A percentile compares a stretch with the other conserved stretches of the same genome.
Conservation (phyloP, 1,140 invertebrate genomes). For the Scaptomyza hsui region DNA sequence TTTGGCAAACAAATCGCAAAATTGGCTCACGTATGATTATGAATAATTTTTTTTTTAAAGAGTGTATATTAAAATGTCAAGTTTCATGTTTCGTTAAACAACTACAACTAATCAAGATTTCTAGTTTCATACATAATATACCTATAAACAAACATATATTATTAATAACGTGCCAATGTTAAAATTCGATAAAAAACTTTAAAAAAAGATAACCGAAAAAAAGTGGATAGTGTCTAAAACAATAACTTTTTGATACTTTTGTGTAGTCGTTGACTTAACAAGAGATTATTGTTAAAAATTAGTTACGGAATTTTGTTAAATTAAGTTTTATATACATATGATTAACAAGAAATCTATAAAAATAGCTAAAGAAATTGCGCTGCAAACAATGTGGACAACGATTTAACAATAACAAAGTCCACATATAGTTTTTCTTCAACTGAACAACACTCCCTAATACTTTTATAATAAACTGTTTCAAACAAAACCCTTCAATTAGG, state of each 20-base stretch:
- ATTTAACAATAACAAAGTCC: constrained; percentile 1
- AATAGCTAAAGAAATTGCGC: constrained; percentile 12
- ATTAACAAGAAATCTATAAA: constrained; percentile 25
- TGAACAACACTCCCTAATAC: not conserved
- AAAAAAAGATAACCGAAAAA: constrained; percentile 29
- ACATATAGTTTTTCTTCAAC: not conserved
- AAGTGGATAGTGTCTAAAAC: constrained; percentile 26
- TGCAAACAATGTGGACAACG: constrained; percentile 24
- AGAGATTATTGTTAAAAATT: constrained; percentile 40
- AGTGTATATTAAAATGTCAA: constrained; percentile 18
- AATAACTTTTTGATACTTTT: constrained; percentile 49
- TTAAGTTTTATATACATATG: constrained; percentile 54
- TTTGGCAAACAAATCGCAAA: constrained; percentile 5
- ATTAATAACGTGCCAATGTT: constrained; percentile 78
- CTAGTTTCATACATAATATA: constrained; percentile 50
- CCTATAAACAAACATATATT: constrained; percentile 35
- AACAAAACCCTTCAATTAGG: not conserved
- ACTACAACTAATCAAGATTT: constrained; percentile 29
- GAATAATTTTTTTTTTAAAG: constrained; percentile 4
- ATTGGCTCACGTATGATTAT: constrained; percentile 8
- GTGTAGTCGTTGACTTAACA: constrained; percentile 49
- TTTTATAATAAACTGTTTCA: not conserved
- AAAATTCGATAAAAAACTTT: constrained; percentile 42
- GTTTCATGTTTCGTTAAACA: constrained; percentile 25
- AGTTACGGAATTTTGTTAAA: constrained; percentile 51